Conservation (phyloP, 1,140 invertebrate genomes). For the Saccostrea echinata region DNA sequence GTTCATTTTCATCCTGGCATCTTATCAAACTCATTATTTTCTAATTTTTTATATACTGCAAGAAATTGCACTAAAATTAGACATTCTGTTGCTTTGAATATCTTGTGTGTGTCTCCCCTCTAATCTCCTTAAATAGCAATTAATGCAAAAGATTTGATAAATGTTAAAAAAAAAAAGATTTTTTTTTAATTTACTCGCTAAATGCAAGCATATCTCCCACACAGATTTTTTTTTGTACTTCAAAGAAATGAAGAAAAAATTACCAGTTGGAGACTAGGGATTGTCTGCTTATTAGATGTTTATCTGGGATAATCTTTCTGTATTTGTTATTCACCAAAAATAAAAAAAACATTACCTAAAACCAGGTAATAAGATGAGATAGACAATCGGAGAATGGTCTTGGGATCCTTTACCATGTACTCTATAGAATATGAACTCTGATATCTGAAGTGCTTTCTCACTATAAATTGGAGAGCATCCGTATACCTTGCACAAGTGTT, state of each 20-base stretch:
- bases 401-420: neutral
- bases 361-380: neutral
- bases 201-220: neutral
- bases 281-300: constrained; percentile 16
- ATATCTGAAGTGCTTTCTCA: constrained; percentile 12
- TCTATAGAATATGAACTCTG: constrained; percentile 3
- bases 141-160: neutral
- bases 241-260: neutral
- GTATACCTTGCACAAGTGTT: neutral
- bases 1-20: constrained; percentile 3
- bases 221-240: neutral
- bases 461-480: constrained; percentile 25
- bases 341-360: constrained; percentile 14
- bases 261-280: neutral
- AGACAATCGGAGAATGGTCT: neutral
- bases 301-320: constrained; percentile 19
- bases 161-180: neutral
- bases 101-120: neutral
- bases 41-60: neutral
- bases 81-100: neutral
- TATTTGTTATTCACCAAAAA: constrained; percentile 2
- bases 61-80: neutral
- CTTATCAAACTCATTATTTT: constrained; percentile 12
- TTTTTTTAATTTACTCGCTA: too few species aligned
- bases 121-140: neutral